Percentiles rank a stretch among this genome's conserved stretches.
phyloP scores from a whole-genome alignment of 2,797 vertebrate genomes.

The Erpetoichthys calabaricus region DNA sequence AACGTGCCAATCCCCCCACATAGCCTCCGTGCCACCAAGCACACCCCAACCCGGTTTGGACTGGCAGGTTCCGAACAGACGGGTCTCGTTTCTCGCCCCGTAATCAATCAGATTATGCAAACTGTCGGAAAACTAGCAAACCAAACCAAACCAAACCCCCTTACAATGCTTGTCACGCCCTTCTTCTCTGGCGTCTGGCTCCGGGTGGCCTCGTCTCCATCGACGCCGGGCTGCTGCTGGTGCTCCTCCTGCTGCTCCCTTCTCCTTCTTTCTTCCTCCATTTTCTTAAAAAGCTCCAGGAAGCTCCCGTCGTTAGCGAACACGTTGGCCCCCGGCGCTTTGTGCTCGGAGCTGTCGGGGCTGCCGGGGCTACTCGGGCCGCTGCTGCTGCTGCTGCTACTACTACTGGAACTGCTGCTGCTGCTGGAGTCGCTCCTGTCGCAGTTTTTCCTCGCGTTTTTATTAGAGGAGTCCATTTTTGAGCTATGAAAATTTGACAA shows the following conservation, averaged over 20 bases:
- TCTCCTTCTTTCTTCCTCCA: slow-evolving; percentile 62
- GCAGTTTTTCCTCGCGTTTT: not conserved
- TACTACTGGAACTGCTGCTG: slow-evolving; percentile 29
- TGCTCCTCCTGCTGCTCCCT: slow-evolving; percentile 21
- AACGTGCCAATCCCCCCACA: not conserved
- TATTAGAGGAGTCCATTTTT: too few species aligned
- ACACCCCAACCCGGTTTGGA: not conserved
- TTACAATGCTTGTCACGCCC: slow-evolving; percentile 65
- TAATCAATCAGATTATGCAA: too few species aligned
- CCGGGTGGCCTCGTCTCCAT: slow-evolving; percentile 39
- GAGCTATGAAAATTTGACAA: too few species aligned
- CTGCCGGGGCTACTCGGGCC: slow-evolving; percentile 38
- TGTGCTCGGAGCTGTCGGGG: slow-evolving; percentile 20
- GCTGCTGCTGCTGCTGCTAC: slow-evolving; percentile 18
- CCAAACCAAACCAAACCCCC: slow-evolving; percentile 44
- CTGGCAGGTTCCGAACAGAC: not conserved
- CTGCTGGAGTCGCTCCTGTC: slow-evolving; percentile 16
- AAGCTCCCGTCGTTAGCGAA: slow-evolving; percentile 95
- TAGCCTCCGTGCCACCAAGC: not conserved
- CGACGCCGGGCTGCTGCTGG: slow-evolving; percentile 16
- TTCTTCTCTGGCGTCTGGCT: slow-evolving; percentile 39
- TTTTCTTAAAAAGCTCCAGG: slow-evolving; percentile 92
- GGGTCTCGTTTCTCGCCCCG: too few species aligned
- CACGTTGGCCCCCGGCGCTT: slow-evolving; percentile 44
- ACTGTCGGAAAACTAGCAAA: not conserved